phyloP scores from a whole-genome alignment of 92 coral and sea anemone species.

The Heteractis magnifica region DNA sequence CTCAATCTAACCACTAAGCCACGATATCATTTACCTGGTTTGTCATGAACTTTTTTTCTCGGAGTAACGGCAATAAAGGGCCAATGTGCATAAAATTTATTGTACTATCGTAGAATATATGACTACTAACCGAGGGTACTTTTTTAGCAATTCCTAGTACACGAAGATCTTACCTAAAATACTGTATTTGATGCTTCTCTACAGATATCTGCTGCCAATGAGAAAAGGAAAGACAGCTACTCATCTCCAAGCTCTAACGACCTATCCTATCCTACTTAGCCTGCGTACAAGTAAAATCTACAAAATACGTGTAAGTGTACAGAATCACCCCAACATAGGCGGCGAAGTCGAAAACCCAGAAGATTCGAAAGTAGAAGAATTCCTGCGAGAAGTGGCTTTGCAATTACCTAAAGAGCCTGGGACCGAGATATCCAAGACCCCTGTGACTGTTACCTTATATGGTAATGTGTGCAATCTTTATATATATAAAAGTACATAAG shows the following conservation, averaged over 20 bases:
- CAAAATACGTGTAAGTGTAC: conserved; percentile 40
- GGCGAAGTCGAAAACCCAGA: conserved; percentile 52
- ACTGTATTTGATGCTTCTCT: too few relatives aligned
- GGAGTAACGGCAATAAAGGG: too few relatives aligned
- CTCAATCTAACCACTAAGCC: too few relatives aligned
- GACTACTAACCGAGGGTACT: too few relatives aligned
- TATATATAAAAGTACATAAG: background rate
- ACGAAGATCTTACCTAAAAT: too few relatives aligned
- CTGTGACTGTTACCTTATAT: conserved; percentile 65
- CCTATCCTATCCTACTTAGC: conserved; percentile 73
- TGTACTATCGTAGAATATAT: too few relatives aligned
- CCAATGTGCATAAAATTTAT: too few relatives aligned
- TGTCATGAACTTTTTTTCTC: too few relatives aligned
- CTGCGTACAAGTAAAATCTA: conserved; percentile 45
- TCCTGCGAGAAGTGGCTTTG: conserved; percentile 44
- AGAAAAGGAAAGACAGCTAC: conserved; percentile 68
- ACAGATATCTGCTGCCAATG: conserved; percentile 76
- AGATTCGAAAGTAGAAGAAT: conserved; percentile 45
- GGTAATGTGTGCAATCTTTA: conserved; percentile 22
- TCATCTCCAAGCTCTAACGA: conserved; percentile 75
- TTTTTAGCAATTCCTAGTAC: too few relatives aligned
- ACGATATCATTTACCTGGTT: too few relatives aligned
- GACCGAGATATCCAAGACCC: conserved; percentile 69
- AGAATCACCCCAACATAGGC: conserved; percentile 6
- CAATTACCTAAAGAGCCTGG: conserved; percentile 63